Conservation (phyloP, 2,113 vertebrate species). For the Circaetus cinerascens region DNA sequence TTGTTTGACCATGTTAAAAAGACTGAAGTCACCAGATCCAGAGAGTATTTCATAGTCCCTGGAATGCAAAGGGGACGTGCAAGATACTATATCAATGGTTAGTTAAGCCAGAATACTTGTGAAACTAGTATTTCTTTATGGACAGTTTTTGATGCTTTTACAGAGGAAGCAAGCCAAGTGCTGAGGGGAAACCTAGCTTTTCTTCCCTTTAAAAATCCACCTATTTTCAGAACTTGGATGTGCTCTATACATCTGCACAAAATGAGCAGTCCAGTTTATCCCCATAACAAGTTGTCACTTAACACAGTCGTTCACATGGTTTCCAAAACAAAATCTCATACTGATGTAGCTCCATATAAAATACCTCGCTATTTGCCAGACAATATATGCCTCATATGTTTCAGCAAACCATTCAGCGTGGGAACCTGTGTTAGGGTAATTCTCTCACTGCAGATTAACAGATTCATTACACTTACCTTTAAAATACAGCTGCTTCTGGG, state of each 20-base stretch:
- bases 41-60: slow-evolving; percentile 39
- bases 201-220: background rate
- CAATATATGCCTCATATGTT: background rate
- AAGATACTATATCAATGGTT: background rate
- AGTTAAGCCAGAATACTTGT: background rate
- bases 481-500: background rate
- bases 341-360: background rate
- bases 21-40: slow-evolving; percentile 46
- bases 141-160: background rate
- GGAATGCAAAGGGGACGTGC: slow-evolving; percentile 22
- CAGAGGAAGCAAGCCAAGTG: background rate
- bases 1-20: slow-evolving; percentile 22
- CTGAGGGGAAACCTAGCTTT: background rate
- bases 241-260: background rate
- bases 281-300: background rate
- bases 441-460: background rate
- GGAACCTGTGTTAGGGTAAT: background rate
- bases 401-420: background rate
- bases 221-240: background rate
- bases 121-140: background rate
- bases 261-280: background rate
- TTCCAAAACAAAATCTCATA: background rate
- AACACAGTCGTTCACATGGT: background rate
- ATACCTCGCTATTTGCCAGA: background rate
- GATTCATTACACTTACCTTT: background rate